A percentile compares a stretch with the other conserved stretches of the same genome.
Conservation (phyloP, 2,797 vertebrate genomes). For the Epinephelus awoara region DNA sequence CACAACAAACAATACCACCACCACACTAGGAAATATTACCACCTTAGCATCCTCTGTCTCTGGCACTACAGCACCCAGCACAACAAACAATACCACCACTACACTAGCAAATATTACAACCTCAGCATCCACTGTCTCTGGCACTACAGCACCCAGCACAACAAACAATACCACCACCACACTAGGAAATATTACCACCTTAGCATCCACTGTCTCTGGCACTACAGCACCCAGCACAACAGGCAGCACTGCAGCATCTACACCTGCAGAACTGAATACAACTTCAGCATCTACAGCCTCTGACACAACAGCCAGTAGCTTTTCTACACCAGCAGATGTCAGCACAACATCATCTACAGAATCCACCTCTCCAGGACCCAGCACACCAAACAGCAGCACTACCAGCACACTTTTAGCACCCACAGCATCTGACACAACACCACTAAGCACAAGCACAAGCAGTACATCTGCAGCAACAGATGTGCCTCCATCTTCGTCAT, state of each 20-base stretch:
- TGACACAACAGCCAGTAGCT: neutral
- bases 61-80: too few relatives aligned
- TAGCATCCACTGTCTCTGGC: too few relatives aligned
- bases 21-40: neutral
- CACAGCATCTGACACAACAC: neutral
- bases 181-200: neutral
- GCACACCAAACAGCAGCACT: neutral
- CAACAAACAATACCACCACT: neutral
- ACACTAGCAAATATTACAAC: neutral
- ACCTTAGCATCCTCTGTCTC: neutral
- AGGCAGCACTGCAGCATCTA: neutral
- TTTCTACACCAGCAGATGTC: neutral
- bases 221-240: too few relatives aligned
- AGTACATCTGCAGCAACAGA: neutral
- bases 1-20: neutral
- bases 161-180: neutral
- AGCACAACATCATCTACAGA: neutral
- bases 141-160: too few relatives aligned
- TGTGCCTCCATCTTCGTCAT: neutral
- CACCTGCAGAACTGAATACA: neutral
- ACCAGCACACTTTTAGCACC: neutral
- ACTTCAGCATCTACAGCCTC: neutral
- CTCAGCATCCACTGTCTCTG: neutral
- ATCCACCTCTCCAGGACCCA: neutral
- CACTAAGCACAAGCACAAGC: neutral